phyloP scores from a whole-genome alignment of 2,888 invertebrate genomes.

The Morpho achilles region DNA sequence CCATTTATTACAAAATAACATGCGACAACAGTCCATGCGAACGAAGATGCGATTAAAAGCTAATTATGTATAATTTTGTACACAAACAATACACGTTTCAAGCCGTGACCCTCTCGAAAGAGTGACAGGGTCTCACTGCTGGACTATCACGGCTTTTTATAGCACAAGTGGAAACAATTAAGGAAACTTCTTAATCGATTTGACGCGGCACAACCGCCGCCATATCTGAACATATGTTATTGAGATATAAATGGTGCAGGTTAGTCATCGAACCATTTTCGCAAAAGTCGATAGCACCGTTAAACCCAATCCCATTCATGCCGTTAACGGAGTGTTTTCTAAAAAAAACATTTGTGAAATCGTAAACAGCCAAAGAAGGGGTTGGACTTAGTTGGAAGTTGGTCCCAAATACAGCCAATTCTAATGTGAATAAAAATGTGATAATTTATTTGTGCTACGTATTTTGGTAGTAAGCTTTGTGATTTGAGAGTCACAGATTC shows the following conservation, averaged over 20 bases:
- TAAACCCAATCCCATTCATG: slow-evolving; percentile 7
- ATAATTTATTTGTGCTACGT: slow-evolving; percentile 5
- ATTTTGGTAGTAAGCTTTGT: background rate
- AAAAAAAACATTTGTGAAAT: slow-evolving; percentile 9
- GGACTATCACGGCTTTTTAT: no score
- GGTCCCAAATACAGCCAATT: slow-evolving; percentile 1
- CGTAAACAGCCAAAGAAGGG: slow-evolving; percentile 8
- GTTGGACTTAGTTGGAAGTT: slow-evolving; percentile 4
- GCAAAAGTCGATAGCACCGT: slow-evolving; percentile 20
- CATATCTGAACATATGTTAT: slow-evolving; percentile 7
- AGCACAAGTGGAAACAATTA: background rate
- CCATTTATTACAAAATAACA: no score
- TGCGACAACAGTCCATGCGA: no score
- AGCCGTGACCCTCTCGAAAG: no score
- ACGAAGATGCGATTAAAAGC: no score
- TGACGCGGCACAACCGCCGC: slow-evolving; percentile 1
- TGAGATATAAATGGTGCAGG: slow-evolving; percentile 8
- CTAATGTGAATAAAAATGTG: slow-evolving; percentile 7
- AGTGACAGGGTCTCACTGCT: no score
- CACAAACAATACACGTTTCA: no score
- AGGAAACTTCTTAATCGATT: slow-evolving; percentile 1
- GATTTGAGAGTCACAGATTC: no score
- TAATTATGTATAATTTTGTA: no score
- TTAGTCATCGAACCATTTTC: slow-evolving; percentile 19
- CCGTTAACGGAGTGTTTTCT: slow-evolving; percentile 10